These are phyloP conservation scores for Lanistes nyassanus DNA, from an alignment of 1,140 invertebrate species.

Conservation along the genomic window DNA sequence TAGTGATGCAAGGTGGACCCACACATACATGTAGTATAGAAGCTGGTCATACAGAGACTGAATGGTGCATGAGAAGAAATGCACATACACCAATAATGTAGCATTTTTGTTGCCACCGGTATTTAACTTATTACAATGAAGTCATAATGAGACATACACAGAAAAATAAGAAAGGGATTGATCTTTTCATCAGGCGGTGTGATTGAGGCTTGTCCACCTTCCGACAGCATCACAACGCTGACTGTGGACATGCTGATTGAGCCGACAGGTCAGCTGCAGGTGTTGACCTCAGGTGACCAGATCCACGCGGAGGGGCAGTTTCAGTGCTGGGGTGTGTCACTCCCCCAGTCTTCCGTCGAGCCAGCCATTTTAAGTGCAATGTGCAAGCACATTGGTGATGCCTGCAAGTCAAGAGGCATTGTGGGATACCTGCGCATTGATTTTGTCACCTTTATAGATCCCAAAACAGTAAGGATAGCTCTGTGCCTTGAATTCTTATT, in stretches of 20 bases:
- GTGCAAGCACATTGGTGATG: conserved; percentile 58
- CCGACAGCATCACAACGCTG: conserved; percentile 63
- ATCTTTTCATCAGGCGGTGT: conserved; percentile 58
- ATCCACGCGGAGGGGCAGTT: conserved; percentile 65
- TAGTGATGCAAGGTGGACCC: background rate
- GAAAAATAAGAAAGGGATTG: background rate
- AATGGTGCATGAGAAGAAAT: no score
- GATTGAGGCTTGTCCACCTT: conserved; percentile 66
- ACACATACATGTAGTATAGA: no score
- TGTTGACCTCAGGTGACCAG: conserved; percentile 64
- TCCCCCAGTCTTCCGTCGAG: conserved; percentile 66
- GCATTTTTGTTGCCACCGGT: no score
- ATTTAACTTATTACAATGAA: no score
- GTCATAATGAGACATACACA: background rate
- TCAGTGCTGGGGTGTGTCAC: conserved; percentile 64
- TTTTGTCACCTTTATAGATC: conserved; percentile 67
- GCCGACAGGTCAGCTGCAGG: conserved; percentile 55
- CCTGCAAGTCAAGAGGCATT: conserved; percentile 63
- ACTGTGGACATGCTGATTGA: conserved; percentile 65
- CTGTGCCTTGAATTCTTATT: background rate
- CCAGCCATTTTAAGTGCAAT: conserved; percentile 56
- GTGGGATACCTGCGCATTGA: conserved; percentile 64
- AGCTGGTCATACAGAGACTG: no score
- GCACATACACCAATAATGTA: no score
- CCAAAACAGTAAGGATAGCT: conserved; percentile 55